Percentiles rank a stretch among this genome's conserved stretches.
Evolutionary conservation across 2,888 invertebrate genomes (phyloP).

Genomic region (Cancer borealis): DNA sequence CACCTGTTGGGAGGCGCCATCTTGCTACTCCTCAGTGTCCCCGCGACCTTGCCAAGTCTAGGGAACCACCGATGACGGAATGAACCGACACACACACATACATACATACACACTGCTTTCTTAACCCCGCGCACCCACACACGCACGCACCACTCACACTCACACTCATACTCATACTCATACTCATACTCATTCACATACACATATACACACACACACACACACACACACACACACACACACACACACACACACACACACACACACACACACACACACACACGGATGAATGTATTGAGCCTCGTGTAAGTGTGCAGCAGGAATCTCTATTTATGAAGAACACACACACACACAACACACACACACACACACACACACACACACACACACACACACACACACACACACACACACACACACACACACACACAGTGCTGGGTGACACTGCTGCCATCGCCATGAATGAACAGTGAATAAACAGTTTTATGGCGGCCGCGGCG

Average conservation of each 20-base stretch:
- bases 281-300: neutral
- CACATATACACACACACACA: neutral
- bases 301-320: conserved; percentile 5
- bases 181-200: neutral
- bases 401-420: conserved; percentile 48
- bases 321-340: neutral
- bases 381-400: conserved; percentile 50
- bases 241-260: conserved; percentile 38
- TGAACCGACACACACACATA: neutral
- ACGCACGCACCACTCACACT: conserved; percentile 26
- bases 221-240: neutral
- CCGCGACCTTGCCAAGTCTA: conserved; percentile 29
- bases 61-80: neutral
- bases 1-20: conserved; percentile 37
- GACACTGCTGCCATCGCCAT: conserved; percentile 13
- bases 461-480: conserved; percentile 40
- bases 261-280: conserved; percentile 39
- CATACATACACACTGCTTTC: neutral
- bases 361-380: conserved; percentile 49
- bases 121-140: neutral
- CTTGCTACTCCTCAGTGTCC: conserved; percentile 31
- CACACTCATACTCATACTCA: neutral
- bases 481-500: conserved; percentile 16
- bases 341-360: conserved; percentile 21
- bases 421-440: neutral